phyloP scores from a whole-genome alignment of 2,888 invertebrate genomes.

The Ophraella communa region DNA sequence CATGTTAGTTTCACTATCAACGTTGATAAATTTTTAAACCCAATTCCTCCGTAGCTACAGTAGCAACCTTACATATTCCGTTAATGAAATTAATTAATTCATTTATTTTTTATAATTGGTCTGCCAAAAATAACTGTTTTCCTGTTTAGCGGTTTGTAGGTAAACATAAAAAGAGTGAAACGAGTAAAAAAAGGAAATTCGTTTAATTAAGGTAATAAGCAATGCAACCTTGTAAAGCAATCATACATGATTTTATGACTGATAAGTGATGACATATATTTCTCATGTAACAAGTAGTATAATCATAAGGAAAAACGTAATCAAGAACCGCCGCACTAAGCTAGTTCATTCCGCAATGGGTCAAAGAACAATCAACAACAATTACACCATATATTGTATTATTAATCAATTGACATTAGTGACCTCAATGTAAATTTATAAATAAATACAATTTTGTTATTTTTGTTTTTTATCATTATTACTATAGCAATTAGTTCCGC shows the following conservation, averaged over 20 bases:
- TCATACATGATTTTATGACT: conserved; percentile 10
- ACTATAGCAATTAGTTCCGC: no score
- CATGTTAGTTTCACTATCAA: no score
- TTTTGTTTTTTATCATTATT: no score
- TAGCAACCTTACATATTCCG: no score
- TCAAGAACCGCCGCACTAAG: conserved; percentile 5
- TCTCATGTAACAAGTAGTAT: conserved; percentile 13
- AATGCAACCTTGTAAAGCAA: conserved; percentile 12
- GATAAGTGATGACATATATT: conserved; percentile 17
- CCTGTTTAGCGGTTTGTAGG: neutral
- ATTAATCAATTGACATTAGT: conserved; percentile 29
- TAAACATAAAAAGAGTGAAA: neutral
- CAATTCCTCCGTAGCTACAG: no score
- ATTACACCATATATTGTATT: conserved; percentile 23
- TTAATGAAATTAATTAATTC: no score
- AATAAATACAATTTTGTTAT: neutral
- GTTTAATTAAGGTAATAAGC: conserved; percentile 12
- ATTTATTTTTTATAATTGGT: no score
- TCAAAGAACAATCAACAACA: conserved; percentile 30
- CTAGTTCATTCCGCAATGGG: conserved; percentile 25
- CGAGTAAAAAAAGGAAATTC: conserved; percentile 18
- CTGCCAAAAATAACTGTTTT: neutral
- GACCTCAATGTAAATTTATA: conserved; percentile 9
- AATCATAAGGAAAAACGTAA: conserved; percentile 18
- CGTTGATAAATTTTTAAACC: no score